Evolutionary conservation across 2,113 vertebrate genomes (phyloP).

Genomic region (Stercorarius parasiticus): DNA sequence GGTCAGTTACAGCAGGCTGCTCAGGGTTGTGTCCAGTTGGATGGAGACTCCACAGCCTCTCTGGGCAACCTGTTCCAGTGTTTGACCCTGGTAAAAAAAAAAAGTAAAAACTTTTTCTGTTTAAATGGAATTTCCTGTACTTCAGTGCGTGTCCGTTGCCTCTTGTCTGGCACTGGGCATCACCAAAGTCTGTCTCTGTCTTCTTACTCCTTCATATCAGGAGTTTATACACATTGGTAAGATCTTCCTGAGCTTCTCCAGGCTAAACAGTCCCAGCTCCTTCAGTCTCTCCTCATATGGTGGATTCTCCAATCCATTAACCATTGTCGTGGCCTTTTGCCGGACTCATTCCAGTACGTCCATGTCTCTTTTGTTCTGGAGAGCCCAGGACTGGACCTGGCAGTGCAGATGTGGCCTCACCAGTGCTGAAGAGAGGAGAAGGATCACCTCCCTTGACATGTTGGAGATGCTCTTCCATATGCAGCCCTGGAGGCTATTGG

Average conservation of each 20-base stretch:
- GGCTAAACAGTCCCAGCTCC: not conserved
- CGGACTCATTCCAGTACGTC: not conserved
- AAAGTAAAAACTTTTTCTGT: not conserved
- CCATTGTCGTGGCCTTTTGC: not conserved
- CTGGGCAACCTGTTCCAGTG: not conserved
- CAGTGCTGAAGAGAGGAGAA: not conserved
- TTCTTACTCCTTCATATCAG: not conserved
- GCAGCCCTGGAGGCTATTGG: not conserved
- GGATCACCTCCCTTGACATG: not conserved
- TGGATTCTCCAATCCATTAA: not conserved
- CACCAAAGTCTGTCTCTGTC: not conserved
- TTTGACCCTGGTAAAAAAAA: not conserved
- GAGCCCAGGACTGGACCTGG: not conserved
- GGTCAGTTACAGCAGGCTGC: not conserved
- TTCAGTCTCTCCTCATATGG: not conserved
- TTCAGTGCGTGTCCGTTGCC: accelerated
- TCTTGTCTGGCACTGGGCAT: not conserved
- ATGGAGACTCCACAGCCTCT: not conserved
- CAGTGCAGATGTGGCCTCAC: not conserved
- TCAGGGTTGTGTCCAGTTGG: not conserved
- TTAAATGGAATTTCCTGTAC: not conserved
- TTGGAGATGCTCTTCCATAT: not conserved
- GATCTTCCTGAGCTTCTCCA: not conserved
- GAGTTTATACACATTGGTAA: not conserved
- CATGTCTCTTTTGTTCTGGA: not conserved